Conservation (phyloP, 2,113 vertebrate genomes). For the Planiliza haematocheilus region DNA sequence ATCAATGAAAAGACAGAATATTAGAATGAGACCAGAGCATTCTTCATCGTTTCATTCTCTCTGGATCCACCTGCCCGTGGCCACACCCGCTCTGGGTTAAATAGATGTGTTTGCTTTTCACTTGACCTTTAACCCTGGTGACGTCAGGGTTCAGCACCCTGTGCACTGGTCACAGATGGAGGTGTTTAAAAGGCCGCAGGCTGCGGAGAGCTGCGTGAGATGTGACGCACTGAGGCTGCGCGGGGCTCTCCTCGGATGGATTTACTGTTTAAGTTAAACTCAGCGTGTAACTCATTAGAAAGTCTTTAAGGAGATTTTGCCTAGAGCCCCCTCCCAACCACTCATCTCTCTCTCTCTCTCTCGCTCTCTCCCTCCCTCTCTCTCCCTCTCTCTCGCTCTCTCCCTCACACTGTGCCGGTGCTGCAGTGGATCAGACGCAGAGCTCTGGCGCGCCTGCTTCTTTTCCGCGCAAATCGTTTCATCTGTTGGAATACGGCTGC, state of each 20-base stretch:
- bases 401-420: slow-evolving; percentile 40
- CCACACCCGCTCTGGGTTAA: too few relatives aligned
- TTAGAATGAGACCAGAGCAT: too few relatives aligned
- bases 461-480: slow-evolving; percentile 51
- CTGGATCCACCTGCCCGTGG: too few relatives aligned
- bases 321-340: slow-evolving; percentile 8
- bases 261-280: slow-evolving; percentile 36
- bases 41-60: too few relatives aligned
- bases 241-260: too few relatives aligned
- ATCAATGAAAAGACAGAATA: too few relatives aligned
- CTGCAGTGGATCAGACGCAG: slow-evolving; percentile 78
- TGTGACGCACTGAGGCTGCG: too few relatives aligned
- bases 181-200: too few relatives aligned
- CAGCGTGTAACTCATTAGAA: slow-evolving; percentile 48
- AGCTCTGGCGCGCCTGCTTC: slow-evolving; percentile 50
- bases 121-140: not conserved
- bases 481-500: slow-evolving; percentile 49
- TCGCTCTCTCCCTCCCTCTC: slow-evolving; percentile 17
- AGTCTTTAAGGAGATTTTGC: too few relatives aligned
- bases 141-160: rapidly evolving
- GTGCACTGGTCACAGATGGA: rapidly evolving
- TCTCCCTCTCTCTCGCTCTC: slow-evolving; percentile 4
- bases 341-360: not conserved
- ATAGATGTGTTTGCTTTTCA: too few relatives aligned
- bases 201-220: too few relatives aligned